Evolutionary conservation across 2,113 vertebrate species (phyloP).

Genomic region (Centropus bengalensis): DNA sequence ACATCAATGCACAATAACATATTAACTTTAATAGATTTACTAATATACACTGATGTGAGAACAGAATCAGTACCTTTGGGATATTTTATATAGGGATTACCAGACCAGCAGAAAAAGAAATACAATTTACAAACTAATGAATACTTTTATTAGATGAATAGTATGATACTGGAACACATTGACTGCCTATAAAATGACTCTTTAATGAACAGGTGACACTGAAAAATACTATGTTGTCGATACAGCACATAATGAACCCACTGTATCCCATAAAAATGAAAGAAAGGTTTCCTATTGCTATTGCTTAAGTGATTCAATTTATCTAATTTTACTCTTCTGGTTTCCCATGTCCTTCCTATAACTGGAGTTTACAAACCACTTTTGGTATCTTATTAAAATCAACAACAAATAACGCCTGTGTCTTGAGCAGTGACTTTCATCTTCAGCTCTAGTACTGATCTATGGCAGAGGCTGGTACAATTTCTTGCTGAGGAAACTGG

Average conservation of each 20-base stretch:
- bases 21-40: slow-evolving; percentile 61
- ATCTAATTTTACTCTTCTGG: slow-evolving; percentile 42
- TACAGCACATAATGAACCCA: slow-evolving; percentile 60
- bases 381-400: neutral
- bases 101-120: slow-evolving; percentile 21
- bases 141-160: slow-evolving; percentile 50
- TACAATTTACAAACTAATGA: slow-evolving; percentile 52
- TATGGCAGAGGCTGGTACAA: neutral
- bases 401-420: neutral
- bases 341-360: neutral
- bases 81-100: slow-evolving; percentile 50
- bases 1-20: slow-evolving; percentile 42
- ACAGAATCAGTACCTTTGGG: slow-evolving; percentile 47
- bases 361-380: neutral
- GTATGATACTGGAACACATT: slow-evolving; percentile 39
- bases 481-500: neutral
- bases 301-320: slow-evolving; percentile 50
- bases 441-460: neutral
- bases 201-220: slow-evolving; percentile 68
- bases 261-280: slow-evolving; percentile 67
- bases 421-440: neutral
- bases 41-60: slow-evolving; percentile 43
- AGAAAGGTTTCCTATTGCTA: slow-evolving; percentile 51
- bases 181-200: slow-evolving; percentile 61
- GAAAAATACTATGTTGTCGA: slow-evolving; percentile 61